phyloP scores from a whole-genome alignment of 2,888 invertebrate species.

The Lottia scabra region DNA sequence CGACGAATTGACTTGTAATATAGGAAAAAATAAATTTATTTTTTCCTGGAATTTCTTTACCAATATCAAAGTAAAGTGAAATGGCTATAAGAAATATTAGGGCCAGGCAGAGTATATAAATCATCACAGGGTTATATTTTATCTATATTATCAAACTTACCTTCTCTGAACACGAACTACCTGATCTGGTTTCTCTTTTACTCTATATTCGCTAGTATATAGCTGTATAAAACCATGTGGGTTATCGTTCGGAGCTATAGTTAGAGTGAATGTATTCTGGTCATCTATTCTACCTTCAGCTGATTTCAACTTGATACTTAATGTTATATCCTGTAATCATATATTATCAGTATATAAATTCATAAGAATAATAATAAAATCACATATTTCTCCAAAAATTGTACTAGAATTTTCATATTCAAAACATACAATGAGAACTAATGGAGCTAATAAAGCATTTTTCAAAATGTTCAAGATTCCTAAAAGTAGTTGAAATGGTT shows the following conservation, averaged over 20 bases:
- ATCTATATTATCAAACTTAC: slow-evolving; percentile 39
- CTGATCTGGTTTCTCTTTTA: slow-evolving; percentile 45
- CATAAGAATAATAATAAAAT: not conserved
- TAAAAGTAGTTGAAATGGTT: too few species aligned
- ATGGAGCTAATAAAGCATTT: too few species aligned
- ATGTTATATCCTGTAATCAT: slow-evolving; percentile 50
- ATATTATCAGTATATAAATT: not conserved
- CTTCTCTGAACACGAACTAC: slow-evolving; percentile 46
- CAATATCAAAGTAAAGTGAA: too few species aligned
- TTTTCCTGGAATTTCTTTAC: too few species aligned
- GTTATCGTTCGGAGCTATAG: slow-evolving; percentile 63
- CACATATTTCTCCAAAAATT: too few species aligned
- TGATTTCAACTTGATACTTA: slow-evolving; percentile 39
- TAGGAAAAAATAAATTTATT: too few species aligned
- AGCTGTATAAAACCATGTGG: slow-evolving; percentile 64
- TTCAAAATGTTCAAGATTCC: too few species aligned
- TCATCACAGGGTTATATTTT: not conserved
- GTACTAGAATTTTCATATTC: too few species aligned
- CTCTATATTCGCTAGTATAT: slow-evolving; percentile 29
- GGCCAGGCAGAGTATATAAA: too few species aligned
- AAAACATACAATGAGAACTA: too few species aligned
- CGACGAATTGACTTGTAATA: too few species aligned
- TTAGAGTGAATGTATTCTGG: slow-evolving; percentile 45
- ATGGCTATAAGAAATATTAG: too few species aligned
- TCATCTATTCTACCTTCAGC: slow-evolving; percentile 52